Conservation (phyloP, 2,113 vertebrate genomes). For the Aptenodytes forsteri region DNA sequence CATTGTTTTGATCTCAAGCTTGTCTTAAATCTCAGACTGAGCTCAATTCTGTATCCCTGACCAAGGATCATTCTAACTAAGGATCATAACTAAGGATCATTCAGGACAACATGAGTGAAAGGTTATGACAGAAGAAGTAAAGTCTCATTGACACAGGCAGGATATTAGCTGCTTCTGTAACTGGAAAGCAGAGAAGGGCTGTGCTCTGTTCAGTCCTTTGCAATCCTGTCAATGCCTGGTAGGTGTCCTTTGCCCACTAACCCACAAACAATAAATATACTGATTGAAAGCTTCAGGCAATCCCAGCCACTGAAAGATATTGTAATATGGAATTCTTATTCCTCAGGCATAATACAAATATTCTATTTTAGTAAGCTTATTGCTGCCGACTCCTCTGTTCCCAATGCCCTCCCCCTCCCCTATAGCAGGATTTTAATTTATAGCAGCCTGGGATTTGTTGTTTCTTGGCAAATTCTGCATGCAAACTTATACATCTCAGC, state of each 20-base stretch:
- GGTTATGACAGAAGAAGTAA: not conserved
- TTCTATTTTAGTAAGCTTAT: not conserved
- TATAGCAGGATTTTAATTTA: not conserved
- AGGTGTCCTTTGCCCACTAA: not conserved
- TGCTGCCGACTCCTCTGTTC: not conserved
- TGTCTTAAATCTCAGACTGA: not conserved
- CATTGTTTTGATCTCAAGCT: not conserved
- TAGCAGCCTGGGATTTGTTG: not conserved
- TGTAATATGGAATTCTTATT: not conserved
- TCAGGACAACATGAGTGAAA: not conserved
- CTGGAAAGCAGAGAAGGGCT: not conserved
- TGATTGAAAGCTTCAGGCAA: not conserved
- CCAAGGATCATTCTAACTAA: not conserved
- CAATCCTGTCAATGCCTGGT: not conserved
- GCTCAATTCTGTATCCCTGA: not conserved
- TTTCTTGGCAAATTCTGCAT: not conserved
- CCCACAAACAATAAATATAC: not conserved
- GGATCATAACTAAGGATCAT: not conserved
- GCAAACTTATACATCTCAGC: not conserved
- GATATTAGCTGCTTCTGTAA: not conserved
- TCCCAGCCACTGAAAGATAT: not conserved
- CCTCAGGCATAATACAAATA: not conserved
- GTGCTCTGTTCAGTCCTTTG: not conserved
- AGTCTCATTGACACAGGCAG: not conserved
- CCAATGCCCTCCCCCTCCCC: not conserved